These are phyloP conservation scores for Chlorospingus semifuscus DNA, from an alignment of 2,797 vertebrate species.

Conservation along the genomic window DNA sequence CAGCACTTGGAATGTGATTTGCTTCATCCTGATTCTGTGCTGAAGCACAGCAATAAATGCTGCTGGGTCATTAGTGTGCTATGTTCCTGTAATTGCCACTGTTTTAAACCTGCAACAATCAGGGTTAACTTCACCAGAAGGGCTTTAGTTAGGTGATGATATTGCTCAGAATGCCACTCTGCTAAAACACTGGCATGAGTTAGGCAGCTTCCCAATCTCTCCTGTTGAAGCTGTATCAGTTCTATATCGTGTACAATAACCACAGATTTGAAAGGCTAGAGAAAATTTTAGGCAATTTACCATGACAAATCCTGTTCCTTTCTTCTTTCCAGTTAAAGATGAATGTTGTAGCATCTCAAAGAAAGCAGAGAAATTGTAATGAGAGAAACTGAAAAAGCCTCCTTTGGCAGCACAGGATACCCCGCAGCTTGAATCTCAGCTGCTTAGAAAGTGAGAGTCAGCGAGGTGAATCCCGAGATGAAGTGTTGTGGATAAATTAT, in stretches of 20 bases:
- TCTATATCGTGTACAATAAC: neutral
- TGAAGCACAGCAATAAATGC: neutral
- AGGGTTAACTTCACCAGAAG: neutral
- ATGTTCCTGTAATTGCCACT: neutral
- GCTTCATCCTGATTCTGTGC: neutral
- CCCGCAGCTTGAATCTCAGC: neutral
- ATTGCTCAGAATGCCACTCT: neutral
- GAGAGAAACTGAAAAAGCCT: neutral
- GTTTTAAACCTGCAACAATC: neutral
- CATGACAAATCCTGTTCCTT: neutral
- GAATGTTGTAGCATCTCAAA: neutral
- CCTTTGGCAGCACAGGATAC: neutral
- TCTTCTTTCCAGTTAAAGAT: neutral
- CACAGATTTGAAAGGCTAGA: neutral
- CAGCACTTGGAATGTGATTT: neutral
- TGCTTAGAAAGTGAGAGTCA: neutral
- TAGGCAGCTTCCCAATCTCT: too few species aligned
- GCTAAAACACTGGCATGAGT: neutral
- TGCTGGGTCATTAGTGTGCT: neutral
- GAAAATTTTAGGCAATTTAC: neutral
- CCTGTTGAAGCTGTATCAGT: neutral
- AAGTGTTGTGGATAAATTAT: neutral
- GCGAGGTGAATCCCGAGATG: neutral
- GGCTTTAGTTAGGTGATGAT: neutral
- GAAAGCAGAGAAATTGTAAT: neutral